phyloP scores from a whole-genome alignment of 2,113 vertebrate species.

The Sceloporus tristichus region DNA sequence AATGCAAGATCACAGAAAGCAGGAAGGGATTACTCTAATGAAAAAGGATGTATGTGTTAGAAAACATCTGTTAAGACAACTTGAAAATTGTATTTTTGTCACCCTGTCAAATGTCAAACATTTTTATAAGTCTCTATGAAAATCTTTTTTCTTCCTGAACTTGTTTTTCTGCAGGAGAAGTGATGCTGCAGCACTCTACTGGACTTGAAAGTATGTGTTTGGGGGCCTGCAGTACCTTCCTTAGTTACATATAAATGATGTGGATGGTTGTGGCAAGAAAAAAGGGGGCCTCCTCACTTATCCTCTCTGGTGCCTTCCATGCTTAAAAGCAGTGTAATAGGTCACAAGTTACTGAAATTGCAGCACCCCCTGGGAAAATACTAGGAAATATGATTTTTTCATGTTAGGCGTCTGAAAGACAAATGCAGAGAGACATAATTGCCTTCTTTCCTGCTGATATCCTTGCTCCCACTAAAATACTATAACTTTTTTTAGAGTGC shows the following conservation, averaged over 20 bases:
- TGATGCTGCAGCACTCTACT: background rate
- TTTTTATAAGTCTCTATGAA: too few species aligned
- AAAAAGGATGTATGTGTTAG: background rate
- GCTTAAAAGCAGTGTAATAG: background rate
- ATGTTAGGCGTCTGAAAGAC: background rate
- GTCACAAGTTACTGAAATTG: background rate
- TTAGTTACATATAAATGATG: background rate
- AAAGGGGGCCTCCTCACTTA: too few species aligned
- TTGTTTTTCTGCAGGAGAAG: background rate
- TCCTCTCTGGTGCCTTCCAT: too few species aligned
- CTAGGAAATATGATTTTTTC: background rate
- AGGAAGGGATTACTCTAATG: background rate
- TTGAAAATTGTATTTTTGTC: background rate
- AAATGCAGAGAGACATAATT: background rate
- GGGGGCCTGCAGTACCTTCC: background rate
- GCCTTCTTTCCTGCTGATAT: background rate
- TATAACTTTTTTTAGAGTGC: too few species aligned
- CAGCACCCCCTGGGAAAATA: background rate
- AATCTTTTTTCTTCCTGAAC: background rate
- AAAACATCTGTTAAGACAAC: background rate
- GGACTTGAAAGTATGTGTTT: background rate
- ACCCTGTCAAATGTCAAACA: too few species aligned
- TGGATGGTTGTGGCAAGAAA: background rate
- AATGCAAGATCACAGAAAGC: background rate
- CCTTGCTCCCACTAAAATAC: background rate